Evolutionary conservation across 64 coral and sea anemone species (phyloP).

Genomic region (Pachyseris speciosa): DNA sequence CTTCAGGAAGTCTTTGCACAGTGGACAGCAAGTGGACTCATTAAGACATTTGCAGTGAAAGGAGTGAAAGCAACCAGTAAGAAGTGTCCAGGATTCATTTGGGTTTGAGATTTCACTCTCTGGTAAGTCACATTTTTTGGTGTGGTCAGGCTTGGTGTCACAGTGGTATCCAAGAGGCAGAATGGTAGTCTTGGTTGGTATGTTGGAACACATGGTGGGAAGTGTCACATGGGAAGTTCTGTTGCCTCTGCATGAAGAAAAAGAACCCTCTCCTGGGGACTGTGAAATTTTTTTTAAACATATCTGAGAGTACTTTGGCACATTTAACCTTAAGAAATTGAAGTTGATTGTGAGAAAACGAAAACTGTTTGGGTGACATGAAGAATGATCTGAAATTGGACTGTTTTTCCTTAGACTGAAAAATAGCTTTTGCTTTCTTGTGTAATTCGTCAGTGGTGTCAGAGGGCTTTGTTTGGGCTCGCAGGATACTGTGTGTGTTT

Average conservation of each 20-base stretch:
- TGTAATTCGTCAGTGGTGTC: conserved; percentile 26
- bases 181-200: not conserved
- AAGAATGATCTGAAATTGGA: not conserved
- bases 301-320: not conserved
- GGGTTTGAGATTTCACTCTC: not conserved
- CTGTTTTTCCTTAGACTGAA: conserved; percentile 17
- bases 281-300: not conserved
- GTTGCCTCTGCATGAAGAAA: not conserved
- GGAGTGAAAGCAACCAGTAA: conserved; percentile 50
- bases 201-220: not conserved
- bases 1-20: conserved; percentile 53
- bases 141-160: not conserved
- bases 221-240: not conserved
- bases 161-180: conserved; percentile 8
- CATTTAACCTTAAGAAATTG: conserved; percentile 8
- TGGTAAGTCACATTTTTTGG: conserved; percentile 16
- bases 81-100: conserved; percentile 11
- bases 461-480: conserved; percentile 28
- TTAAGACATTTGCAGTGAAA: conserved; percentile 57
- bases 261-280: not conserved
- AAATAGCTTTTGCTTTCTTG: conserved; percentile 26
- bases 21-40: conserved; percentile 24
- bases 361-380: not conserved
- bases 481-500: conserved; percentile 51
- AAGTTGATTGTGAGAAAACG: not conserved